Conservation (phyloP, 2,797 vertebrate species). For the Microctenopoma lineatum region DNA sequence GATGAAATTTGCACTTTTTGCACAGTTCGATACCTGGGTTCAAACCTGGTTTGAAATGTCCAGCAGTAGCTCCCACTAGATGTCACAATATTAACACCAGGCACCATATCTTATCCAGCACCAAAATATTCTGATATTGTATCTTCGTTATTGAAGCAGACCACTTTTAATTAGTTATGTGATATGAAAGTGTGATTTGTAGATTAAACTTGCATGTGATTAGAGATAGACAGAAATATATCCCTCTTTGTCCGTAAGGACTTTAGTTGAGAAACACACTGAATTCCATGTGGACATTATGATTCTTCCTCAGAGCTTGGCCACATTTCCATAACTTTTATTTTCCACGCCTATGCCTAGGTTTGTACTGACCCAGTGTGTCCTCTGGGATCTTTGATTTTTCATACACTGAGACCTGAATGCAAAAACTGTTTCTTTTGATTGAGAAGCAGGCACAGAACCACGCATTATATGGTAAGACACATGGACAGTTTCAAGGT, state of each 20-base stretch:
- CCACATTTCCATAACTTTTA: conserved; percentile 80
- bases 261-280: conserved; percentile 34
- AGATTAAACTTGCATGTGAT: conserved; percentile 36
- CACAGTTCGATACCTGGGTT: neutral
- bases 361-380: conserved; percentile 70
- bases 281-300: conserved; percentile 68
- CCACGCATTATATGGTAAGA: conserved; percentile 34
- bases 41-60: conserved; percentile 20
- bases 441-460: conserved; percentile 64
- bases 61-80: conserved; percentile 68
- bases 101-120: conserved; percentile 20
- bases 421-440: conserved; percentile 71
- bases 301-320: conserved; percentile 63
- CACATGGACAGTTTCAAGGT: conserved; percentile 63
- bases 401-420: conserved; percentile 70
- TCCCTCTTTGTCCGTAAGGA: conserved; percentile 46
- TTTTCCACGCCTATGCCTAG: conserved; percentile 65
- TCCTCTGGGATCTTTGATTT: conserved; percentile 78
- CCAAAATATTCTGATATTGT: conserved; percentile 37
- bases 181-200: conserved; percentile 21
- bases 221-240: conserved; percentile 38
- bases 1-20: neutral
- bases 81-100: conserved; percentile 77
- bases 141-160: conserved; percentile 49
- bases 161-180: conserved; percentile 35